phyloP scores from a whole-genome alignment of 2,888 invertebrate species.

The Lathronympha strigana region DNA sequence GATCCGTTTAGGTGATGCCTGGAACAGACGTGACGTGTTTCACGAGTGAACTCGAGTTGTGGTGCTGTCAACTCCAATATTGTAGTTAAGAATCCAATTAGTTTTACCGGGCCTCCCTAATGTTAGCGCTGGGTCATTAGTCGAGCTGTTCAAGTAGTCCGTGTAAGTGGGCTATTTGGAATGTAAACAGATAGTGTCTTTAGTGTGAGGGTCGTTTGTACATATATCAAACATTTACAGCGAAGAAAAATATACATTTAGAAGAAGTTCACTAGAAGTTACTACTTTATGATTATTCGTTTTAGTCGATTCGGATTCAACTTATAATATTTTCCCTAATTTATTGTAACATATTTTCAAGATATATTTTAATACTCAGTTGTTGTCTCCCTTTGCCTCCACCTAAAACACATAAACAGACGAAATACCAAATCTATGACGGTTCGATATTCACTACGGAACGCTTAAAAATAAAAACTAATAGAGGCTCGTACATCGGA shows the following conservation, averaged over 20 bases:
- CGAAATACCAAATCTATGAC: background rate
- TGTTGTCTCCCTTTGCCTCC: too few species aligned
- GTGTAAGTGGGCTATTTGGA: background rate
- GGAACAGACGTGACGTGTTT: conserved; percentile 35
- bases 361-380: too few species aligned
- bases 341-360: too few species aligned
- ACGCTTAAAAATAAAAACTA: background rate
- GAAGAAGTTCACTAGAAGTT: too few species aligned
- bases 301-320: too few species aligned
- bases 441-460: background rate
- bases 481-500: background rate
- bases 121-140: background rate
- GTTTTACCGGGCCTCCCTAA: background rate
- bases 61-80: conserved; percentile 18
- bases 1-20: conserved; percentile 25
- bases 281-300: too few species aligned
- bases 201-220: too few species aligned
- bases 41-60: conserved; percentile 6
- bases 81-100: conserved; percentile 17
- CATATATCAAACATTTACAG: too few species aligned
- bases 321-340: too few species aligned
- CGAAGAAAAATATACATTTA: too few species aligned
- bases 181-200: too few species aligned
- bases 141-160: background rate
- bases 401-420: too few species aligned